Percentiles rank a stretch among this genome's conserved stretches.
Evolutionary conservation across 2,888 invertebrate species (phyloP).

Genomic region (Atethmia centrago): DNA sequence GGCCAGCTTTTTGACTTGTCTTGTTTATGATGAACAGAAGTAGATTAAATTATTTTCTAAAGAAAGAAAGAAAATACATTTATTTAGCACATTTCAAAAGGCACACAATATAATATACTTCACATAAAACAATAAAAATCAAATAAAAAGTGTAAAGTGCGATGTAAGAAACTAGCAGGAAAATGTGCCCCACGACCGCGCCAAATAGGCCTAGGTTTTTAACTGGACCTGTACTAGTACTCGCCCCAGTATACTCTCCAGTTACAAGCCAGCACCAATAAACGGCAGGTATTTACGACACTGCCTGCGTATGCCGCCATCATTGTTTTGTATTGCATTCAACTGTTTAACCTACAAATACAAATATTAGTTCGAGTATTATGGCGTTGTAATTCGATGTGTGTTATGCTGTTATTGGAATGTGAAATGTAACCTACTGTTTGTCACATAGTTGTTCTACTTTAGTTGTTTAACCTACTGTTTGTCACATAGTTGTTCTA

Average conservation of each 20-base stretch:
- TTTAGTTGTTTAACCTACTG: constrained; percentile 15
- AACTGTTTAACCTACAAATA: constrained; percentile 71
- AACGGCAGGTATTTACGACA: constrained; percentile 80
- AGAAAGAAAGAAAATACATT: too few species aligned
- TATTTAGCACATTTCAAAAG: too few species aligned
- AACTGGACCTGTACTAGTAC: neutral
- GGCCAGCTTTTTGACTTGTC: neutral
- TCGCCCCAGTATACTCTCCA: constrained; percentile 48
- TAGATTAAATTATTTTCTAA: neutral
- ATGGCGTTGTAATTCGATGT: constrained; percentile 61
- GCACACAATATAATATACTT: too few species aligned
- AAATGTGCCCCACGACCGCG: too few species aligned
- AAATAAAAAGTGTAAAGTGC: too few species aligned
- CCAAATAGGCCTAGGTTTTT: too few species aligned
- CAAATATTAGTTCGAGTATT: constrained; percentile 63
- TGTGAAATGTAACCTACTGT: constrained; percentile 34
- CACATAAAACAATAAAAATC: too few species aligned
- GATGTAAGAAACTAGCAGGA: too few species aligned
- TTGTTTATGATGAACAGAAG: neutral
- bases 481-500: constrained; percentile 33
- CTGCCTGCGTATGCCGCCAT: constrained; percentile 69
- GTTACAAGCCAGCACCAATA: constrained; percentile 69
- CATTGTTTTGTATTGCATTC: constrained; percentile 75
- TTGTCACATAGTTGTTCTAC: constrained; percentile 31
- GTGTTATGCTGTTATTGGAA: constrained; percentile 50